phyloP scores from a whole-genome alignment of 2,888 invertebrate species.

The Tiliacea aurago region DNA sequence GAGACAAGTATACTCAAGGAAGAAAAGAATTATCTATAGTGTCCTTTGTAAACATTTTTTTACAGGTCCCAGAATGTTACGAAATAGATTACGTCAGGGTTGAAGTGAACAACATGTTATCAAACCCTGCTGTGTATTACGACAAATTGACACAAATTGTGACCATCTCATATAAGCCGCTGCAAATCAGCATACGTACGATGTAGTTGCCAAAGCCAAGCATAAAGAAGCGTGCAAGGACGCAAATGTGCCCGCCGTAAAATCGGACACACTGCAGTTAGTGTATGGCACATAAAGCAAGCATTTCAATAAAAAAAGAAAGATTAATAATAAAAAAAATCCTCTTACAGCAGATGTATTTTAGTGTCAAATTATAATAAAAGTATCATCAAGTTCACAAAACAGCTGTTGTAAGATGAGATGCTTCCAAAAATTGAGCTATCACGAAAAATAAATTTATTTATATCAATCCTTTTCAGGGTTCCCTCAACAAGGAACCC shows the following conservation, averaged over 20 bases:
- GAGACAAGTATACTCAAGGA: not conserved
- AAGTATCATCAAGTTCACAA: not conserved
- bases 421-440: not conserved
- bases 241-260: not conserved
- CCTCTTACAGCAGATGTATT: slow-evolving; percentile 6
- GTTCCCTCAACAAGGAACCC: no score
- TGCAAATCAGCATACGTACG: slow-evolving; percentile 57
- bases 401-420: not conserved
- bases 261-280: slow-evolving; percentile 17
- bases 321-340: slow-evolving; percentile 9
- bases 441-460: not conserved
- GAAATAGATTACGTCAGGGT: slow-evolving; percentile 57
- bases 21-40: not conserved
- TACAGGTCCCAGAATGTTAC: slow-evolving; percentile 60
- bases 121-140: slow-evolving; percentile 60
- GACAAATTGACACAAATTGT: slow-evolving; percentile 44
- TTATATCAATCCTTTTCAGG: not conserved
- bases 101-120: slow-evolving; percentile 53
- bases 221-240: not conserved
- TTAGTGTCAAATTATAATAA: not conserved
- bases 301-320: not conserved
- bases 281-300: slow-evolving; percentile 22
- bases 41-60: not conserved
- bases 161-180: slow-evolving; percentile 54
- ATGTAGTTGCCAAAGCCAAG: slow-evolving; percentile 53